Evolutionary conservation across 2,113 vertebrate species (phyloP), one percentile per base, ranked within the genome.

Genomic region (Willisornis vidua): DNA sequence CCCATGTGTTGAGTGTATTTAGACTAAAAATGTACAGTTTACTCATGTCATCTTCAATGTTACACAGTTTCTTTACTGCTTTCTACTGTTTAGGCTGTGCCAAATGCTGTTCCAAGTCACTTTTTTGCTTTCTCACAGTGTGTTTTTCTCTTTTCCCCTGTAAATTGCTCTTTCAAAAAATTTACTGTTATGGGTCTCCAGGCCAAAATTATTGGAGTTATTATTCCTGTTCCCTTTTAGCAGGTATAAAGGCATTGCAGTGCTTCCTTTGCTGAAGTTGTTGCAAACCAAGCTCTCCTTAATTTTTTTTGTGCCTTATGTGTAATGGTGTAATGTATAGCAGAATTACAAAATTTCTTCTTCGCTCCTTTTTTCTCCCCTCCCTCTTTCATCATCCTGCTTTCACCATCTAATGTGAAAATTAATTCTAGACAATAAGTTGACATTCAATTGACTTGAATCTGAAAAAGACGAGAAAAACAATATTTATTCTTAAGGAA

Each of bases 21-120:
- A 86, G 65, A 67, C 76, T 86, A 88, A 96, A 82, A 96, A 75
- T 26, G n/a, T 43, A 48, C 73, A 57, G 76, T 89, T 97, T 94
- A 67, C 59, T 89, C 14, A 29, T 77, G 63, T 93, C 55, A 63
- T 95, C 46, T 74, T 90, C 76, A 74, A 18, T 59, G 39, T 71
- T 74, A 67, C 4, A 45, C 63, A 31, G 48, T 86, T 96, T 93
- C 67, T 89, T 93, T 90, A 20, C 73, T 63, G 59, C 33, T 88
- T 89, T 88, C 48, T 86, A 2, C 58, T 77, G 33, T 80, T 92
- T 90, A 66, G 4, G 1, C 24, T 70, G 25, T 90, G 67, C 88
- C 65, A 90, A 83, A 83, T 83, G 48, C 59, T 58, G 37, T 93
- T 90, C 55, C 51, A 85, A 75, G 68, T 74, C 9, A 39, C 33